These are phyloP conservation scores for Bombus huntii DNA, from an alignment of 1,140 invertebrate genomes.

Conservation along the genomic window DNA sequence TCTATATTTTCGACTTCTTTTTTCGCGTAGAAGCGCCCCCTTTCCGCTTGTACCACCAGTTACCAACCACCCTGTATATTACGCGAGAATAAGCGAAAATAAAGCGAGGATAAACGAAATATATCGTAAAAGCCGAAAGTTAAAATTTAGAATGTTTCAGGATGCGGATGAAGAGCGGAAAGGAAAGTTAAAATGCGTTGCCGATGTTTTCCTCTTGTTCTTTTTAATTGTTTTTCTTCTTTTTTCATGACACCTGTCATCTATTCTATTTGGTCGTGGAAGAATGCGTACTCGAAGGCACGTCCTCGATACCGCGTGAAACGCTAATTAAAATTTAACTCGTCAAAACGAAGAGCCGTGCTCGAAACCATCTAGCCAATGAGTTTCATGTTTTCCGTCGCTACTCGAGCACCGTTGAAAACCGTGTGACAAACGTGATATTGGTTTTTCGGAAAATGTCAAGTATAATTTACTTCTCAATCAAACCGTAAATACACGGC, in stretches of 20 bases:
- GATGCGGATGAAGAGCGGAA: no score
- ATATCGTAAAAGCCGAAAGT: no score
- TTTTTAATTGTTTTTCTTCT: neutral
- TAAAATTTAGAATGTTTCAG: no score
- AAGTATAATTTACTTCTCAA: constrained; percentile 16
- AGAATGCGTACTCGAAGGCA: neutral
- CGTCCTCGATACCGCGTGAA: neutral
- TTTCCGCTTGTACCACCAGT: no score
- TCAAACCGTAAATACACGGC: neutral
- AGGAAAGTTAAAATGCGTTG: no score
- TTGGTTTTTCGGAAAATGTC: constrained; percentile 8
- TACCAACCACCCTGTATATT: no score
- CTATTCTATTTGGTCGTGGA: neutral
- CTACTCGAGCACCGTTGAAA: constrained; percentile 6
- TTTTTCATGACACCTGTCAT: neutral
- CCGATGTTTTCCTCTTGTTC: no score
- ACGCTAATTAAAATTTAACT: constrained; percentile 22
- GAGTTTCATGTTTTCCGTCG: constrained; percentile 24
- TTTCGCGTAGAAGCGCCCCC: no score
- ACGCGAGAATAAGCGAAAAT: no score
- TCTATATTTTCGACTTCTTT: no score
- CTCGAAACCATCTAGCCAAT: constrained; percentile 15
- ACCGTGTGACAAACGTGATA: constrained; percentile 9
- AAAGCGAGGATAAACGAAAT: no score
- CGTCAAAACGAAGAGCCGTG: constrained; percentile 9